Base-by-base conservation (phyloP, 2,113 vertebrate genomes). In the Panthera leo region DNA sequence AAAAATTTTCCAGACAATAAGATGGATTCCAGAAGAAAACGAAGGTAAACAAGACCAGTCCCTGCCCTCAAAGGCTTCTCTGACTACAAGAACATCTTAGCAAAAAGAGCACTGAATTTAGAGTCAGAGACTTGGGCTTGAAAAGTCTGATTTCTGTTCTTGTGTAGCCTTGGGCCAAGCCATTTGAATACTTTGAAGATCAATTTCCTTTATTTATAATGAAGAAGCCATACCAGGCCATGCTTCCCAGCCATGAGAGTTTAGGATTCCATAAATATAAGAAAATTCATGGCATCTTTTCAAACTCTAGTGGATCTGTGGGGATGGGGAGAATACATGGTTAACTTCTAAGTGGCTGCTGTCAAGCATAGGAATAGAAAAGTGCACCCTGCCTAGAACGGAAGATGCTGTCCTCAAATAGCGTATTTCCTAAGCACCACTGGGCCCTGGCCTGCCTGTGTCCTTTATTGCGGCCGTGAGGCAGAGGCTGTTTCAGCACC, bases 401-500 rank as follows among this genome's bases (percentile, higher is more conserved):
- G 65, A 94, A 95, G 55, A 73, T 10, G 3, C 55, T 94, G 65
- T 89, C 83, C 85, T 97, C 78, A 84, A 96, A 95, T 39, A 95
- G 78, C 23, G 7, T 51, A 18, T 71, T 84, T 95, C 89, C 55
- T 87, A 58, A 97, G 79, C 63, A 39, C 76, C 36, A 25, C 48
- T 7, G 18, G 53, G 70, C 55, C 29, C 85, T 86, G 93, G 93
- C 85, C 86, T 95, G 94, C 61, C 85, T 63, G 3, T n/a, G 93
- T 86, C 86, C 93, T 97, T 96, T 96, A 75, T 55, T 0, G 7
- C 68, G 84, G 83, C 97, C 2, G 0, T 1, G 70, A 83, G 91
- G 89, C 68, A 70, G 80, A 65, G 63, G 68, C 73, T 76, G 75
- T 67, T 97, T 98, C 97, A 98, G 98, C 29, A 98, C 97, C 97